phyloP scores from a whole-genome alignment of 2,888 invertebrate species.

The Oligia strigilis region DNA sequence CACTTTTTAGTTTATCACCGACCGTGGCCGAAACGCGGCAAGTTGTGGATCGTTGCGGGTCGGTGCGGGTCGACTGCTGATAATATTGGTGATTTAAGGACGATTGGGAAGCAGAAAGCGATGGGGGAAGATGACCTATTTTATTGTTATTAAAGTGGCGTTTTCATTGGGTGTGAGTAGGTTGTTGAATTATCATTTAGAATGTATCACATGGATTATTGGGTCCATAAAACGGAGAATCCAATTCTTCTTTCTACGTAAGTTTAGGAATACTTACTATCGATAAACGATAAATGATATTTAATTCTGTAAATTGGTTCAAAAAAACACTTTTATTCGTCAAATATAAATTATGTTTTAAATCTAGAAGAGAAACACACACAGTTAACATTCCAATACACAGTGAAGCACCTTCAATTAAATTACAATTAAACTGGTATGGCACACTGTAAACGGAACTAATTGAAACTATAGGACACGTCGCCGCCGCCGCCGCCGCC shows the following conservation, averaged over 20 bases:
- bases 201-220: not conserved
- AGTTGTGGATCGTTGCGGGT: not conserved
- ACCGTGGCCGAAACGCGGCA: not conserved
- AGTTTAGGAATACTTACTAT: not conserved
- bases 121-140: not conserved
- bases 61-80: slow-evolving; percentile 5
- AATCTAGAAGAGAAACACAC: not conserved
- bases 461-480: slow-evolving; percentile 15
- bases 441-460: slow-evolving; percentile 4
- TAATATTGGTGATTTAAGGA: slow-evolving; percentile 1
- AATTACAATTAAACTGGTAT: slow-evolving; percentile 14
- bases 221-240: not conserved
- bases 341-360: not conserved
- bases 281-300: not conserved
- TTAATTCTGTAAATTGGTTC: not conserved
- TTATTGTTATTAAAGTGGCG: not conserved
- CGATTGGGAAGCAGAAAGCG: not conserved
- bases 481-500: not conserved
- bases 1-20: slow-evolving; percentile 29
- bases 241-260: not conserved
- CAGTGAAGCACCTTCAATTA: not conserved
- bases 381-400: not conserved
- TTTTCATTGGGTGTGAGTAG: not conserved
- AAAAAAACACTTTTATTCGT: not conserved
- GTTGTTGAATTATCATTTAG: too few species aligned